Evolutionary conservation across 2,888 invertebrate genomes (phyloP).

Genomic region (Omphaloscelis lunosa): DNA sequence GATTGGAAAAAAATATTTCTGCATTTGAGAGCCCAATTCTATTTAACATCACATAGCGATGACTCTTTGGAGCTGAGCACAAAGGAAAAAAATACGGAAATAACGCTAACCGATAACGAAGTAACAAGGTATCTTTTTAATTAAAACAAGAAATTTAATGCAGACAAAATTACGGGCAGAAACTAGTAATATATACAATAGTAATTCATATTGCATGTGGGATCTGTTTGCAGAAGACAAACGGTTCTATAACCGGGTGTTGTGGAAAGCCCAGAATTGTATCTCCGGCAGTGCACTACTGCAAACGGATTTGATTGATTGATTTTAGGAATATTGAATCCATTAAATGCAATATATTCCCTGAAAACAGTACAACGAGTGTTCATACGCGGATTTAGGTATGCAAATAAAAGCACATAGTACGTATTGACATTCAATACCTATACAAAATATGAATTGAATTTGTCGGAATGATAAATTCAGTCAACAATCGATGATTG

Average conservation of each 20-base stretch:
- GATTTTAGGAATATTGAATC: constrained; percentile 25
- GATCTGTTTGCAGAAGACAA: constrained; percentile 30
- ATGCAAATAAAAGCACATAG: constrained; percentile 4
- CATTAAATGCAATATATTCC: constrained; percentile 24
- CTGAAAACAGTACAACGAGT: constrained; percentile 11
- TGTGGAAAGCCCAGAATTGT: not conserved
- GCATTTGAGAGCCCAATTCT: no score
- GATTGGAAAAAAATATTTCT: no score
- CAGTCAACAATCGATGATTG: not conserved
- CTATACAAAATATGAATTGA: not conserved
- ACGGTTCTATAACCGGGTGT: not conserved
- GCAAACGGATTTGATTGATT: constrained; percentile 50
- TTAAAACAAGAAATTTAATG: no score
- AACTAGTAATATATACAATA: not conserved
- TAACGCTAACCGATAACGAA: no score
- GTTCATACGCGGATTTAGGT: not conserved
- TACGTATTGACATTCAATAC: not conserved
- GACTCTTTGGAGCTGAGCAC: no score
- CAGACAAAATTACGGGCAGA: no score
- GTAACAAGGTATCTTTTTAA: no score
- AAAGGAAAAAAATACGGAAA: no score
- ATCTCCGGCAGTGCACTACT: constrained; percentile 32
- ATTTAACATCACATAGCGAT: no score
- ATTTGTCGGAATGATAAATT: not conserved
- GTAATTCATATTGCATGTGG: constrained; percentile 19